Percentiles rank a stretch among this genome's conserved stretches.
These are phyloP conservation scores for Myrmophylax atrothorax DNA, from an alignment of 2,113 vertebrate genomes.

Conservation along the genomic window DNA sequence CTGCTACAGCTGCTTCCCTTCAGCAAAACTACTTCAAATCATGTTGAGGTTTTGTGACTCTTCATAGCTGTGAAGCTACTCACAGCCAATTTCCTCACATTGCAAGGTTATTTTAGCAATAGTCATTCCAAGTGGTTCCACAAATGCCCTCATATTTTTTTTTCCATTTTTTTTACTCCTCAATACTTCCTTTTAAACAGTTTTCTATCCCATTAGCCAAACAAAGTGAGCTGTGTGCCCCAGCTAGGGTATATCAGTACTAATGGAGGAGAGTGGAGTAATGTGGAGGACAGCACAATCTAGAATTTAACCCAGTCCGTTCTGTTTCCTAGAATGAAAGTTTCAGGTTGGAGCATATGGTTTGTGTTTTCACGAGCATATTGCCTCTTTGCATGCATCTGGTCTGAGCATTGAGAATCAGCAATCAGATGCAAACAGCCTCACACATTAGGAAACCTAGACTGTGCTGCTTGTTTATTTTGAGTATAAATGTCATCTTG, in stretches of 20 bases:
- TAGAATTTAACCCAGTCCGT: background rate
- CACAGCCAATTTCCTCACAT: background rate
- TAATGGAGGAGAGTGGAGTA: background rate
- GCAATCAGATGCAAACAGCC: background rate
- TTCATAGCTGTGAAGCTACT: background rate
- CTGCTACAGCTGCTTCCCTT: background rate
- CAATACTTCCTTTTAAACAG: background rate
- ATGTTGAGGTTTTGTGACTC: background rate
- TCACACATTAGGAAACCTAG: background rate
- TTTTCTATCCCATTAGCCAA: background rate
- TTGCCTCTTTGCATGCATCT: background rate
- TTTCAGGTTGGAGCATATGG: background rate
- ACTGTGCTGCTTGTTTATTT: background rate
- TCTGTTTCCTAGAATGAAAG: background rate
- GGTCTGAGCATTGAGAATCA: background rate
- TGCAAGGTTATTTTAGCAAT: background rate
- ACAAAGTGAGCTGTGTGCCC: background rate
- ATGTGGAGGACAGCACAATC: background rate
- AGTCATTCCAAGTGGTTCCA: background rate
- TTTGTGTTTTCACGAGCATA: background rate
- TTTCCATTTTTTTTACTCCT: background rate
- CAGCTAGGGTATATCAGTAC: rapidly evolving
- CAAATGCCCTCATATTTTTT: background rate
- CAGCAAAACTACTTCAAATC: background rate
- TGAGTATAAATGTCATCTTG: background rate